Evolutionary conservation across 2,113 vertebrate species (phyloP), one percentile per base, ranked within the genome.

Genomic region (Halcyon malimbica): DNA sequence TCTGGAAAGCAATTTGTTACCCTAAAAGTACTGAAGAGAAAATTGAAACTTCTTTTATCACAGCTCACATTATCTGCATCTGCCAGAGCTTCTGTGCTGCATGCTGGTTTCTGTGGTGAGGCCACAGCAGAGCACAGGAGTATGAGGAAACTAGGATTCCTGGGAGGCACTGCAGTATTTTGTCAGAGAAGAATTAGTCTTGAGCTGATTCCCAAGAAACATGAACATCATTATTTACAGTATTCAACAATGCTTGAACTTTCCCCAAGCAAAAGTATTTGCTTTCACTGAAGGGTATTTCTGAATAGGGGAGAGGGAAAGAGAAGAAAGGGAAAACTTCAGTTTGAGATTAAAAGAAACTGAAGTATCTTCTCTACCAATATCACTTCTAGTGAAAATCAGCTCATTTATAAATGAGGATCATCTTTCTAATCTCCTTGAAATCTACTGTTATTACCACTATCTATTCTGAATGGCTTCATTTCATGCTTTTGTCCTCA

Each of bases 401-500:
- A 76, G 14, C 24, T 82, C 35, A 33, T 82, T 90, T 90, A 67
- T 62, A 94, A 91, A 82, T 50, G 5, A 73, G 41, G 77, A 91
- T 92, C 60, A 41, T 63, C 73, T 74, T 77, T 70, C 46, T 86
- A 67, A 69, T 87, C 54, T 93, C 77, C 77, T 95, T 92, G 71
- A 90, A 92, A 92, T 79, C 41, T 54, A 15, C 7, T 76, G 28
- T 70, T 89, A 86, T 76, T 73, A 48, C 51, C 41, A 46, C 54
- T 42, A 20, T 28, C 10, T 44, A 31, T 31, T 86, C 54, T 83
- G 59, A 94, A 94, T 50, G 37, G 19, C 46, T 96, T 89, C 10
- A 51, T 89, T 95, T 77, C 80, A 74, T 80, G 77, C 39, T 83
- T 87, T 93, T 83, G 46, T 86, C 62, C 64, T 89, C 64, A 67